Evolutionary conservation across 2,797 vertebrate genomes (phyloP).

Genomic region (Enteromius anoplus): DNA sequence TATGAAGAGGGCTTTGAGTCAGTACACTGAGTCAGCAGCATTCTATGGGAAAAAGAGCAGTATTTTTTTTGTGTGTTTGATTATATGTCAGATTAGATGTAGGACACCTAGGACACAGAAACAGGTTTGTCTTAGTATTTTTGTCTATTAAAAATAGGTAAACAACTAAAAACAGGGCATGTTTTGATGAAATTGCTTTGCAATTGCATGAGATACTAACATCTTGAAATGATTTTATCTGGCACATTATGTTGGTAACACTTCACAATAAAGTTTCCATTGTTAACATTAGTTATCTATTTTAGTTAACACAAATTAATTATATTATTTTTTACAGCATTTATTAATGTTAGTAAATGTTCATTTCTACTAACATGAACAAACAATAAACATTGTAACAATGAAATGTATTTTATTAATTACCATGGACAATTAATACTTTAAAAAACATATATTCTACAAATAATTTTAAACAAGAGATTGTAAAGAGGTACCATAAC

Average conservation of each 20-base stretch:
- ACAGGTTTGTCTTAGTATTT: neutral
- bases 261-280: neutral
- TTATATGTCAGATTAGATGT: neutral
- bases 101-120: neutral
- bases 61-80: neutral
- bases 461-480: neutral
- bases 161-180: neutral
- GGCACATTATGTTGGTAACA: neutral
- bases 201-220: neutral
- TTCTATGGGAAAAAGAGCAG: neutral
- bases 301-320: neutral
- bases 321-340: neutral
- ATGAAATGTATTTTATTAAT: neutral
- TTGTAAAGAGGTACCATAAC: neutral
- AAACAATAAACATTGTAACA: neutral
- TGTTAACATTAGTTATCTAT: neutral
- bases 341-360: neutral
- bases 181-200: too few species aligned
- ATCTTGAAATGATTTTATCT: neutral
- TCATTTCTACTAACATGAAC: neutral
- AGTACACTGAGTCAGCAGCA: conserved; percentile 8
- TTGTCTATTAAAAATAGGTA: neutral
- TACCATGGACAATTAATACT: neutral
- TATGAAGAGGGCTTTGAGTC: neutral
- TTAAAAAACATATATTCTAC: neutral